phyloP scores from a whole-genome alignment of 2,888 invertebrate species.

The Brachycybe producta region DNA sequence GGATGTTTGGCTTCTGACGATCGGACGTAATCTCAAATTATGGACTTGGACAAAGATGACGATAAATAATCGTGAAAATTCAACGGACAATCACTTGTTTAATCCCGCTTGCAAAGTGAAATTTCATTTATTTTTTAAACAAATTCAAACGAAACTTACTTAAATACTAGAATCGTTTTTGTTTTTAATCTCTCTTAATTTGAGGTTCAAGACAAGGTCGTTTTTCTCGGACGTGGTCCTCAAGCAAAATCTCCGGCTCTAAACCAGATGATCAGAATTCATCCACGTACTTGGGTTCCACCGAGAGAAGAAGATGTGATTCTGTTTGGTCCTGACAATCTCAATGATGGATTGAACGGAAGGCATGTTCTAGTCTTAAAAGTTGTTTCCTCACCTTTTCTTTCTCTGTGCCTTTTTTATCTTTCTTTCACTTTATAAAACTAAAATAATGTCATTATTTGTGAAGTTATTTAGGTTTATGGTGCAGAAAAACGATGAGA shows the following conservation, averaged over 20 bases:
- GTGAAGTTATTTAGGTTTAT: too few relatives aligned
- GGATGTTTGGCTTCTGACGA: slow-evolving; percentile 79
- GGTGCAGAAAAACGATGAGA: too few relatives aligned
- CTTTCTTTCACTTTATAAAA: too few relatives aligned
- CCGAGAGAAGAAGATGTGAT: not conserved
- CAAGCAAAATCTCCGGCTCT: slow-evolving; percentile 23
- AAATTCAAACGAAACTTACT: not conserved
- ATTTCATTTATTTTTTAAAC: slow-evolving; percentile 39
- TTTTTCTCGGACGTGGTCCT: slow-evolving; percentile 32
- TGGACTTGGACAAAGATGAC: slow-evolving; percentile 47
- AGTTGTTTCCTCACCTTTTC: too few relatives aligned
- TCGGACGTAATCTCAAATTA: slow-evolving; percentile 46
- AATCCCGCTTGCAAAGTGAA: slow-evolving; percentile 73
- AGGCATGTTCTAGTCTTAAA: too few relatives aligned
- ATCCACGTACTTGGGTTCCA: slow-evolving; percentile 6
- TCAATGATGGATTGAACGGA: too few relatives aligned
- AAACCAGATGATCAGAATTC: slow-evolving; percentile 17
- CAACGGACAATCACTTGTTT: slow-evolving; percentile 80
- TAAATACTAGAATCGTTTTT: not conserved
- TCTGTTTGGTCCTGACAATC: too few relatives aligned
- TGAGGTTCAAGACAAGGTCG: slow-evolving; percentile 32
- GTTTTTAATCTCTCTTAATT: slow-evolving; percentile 17
- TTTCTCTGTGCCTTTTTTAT: too few relatives aligned
- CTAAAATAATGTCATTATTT: too few relatives aligned
- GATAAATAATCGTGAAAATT: slow-evolving; percentile 61